These are phyloP conservation scores for Idaea aversata DNA, from an alignment of 2,888 invertebrate species.

Conservation along the genomic window DNA sequence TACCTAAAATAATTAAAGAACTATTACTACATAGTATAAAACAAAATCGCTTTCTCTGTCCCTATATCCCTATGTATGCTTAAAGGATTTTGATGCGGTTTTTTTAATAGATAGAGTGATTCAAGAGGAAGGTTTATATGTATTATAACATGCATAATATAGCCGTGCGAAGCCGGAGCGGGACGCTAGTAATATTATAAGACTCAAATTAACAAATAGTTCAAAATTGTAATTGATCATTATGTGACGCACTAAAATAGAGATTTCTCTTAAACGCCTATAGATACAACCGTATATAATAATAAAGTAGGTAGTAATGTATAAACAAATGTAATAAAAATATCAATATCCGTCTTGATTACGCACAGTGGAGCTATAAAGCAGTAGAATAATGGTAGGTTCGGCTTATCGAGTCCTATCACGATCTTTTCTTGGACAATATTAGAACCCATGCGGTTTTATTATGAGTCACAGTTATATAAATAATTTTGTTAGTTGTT, in stretches of 20 bases:
- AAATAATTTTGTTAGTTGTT: background rate
- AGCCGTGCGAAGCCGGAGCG: too few relatives aligned
- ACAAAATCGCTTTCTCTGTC: too few relatives aligned
- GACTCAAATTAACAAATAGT: too few relatives aligned
- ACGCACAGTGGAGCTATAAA: conserved; percentile 29
- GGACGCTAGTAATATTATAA: too few relatives aligned
- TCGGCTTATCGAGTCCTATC: conserved; percentile 33
- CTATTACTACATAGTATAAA: too few relatives aligned
- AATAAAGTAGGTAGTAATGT: background rate
- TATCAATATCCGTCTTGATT: conserved; percentile 27
- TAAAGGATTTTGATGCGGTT: too few relatives aligned
- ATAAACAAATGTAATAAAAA: conserved; percentile 23
- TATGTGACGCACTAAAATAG: background rate
- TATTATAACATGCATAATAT: too few relatives aligned
- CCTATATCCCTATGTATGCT: too few relatives aligned
- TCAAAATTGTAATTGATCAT: too few relatives aligned
- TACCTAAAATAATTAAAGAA: too few relatives aligned
- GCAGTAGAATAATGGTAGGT: conserved; percentile 30
- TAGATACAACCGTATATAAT: background rate
- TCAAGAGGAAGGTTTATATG: too few relatives aligned
- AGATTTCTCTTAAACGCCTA: background rate
- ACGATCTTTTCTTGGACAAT: conserved; percentile 29
- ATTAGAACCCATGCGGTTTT: conserved; percentile 18
- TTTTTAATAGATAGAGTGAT: too few relatives aligned
- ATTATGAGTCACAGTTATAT: conserved; percentile 11